phyloP scores from a whole-genome alignment of 1,140 invertebrate species.

The Bombus superbus region DNA sequence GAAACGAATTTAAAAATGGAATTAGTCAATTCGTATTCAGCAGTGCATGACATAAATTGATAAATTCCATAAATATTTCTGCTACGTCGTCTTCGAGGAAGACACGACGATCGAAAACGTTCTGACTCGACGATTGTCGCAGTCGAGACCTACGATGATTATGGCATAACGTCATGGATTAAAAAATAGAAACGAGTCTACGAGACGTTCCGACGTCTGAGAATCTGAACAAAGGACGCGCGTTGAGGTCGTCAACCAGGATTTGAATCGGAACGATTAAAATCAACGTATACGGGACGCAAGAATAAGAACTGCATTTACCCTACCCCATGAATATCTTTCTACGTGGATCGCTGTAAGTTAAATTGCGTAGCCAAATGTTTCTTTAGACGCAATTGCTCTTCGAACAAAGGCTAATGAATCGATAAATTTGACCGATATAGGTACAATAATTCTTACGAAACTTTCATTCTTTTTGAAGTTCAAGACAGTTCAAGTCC shows the following conservation, averaged over 20 bases:
- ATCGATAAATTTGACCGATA: neutral
- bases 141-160: neutral
- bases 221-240: slow-evolving; percentile 39
- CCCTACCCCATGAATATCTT: neutral
- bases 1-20: neutral
- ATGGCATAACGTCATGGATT: slow-evolving; percentile 22
- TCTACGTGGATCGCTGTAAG: neutral
- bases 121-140: neutral
- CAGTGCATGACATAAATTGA: no score
- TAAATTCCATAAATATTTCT: neutral
- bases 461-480: neutral
- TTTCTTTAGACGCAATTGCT: neutral
- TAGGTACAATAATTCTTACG: neutral
- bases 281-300: slow-evolving; percentile 1
- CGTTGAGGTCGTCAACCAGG: slow-evolving; percentile 50
- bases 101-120: neutral
- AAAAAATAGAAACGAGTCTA: slow-evolving; percentile 29
- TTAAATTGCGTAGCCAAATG: neutral
- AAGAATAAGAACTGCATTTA: neutral
- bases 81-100: neutral
- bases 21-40: no score
- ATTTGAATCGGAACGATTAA: slow-evolving; percentile 38
- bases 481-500: neutral
- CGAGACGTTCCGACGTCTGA: slow-evolving; percentile 44
- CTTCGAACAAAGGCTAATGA: neutral